phyloP scores from a whole-genome alignment of 2,888 invertebrate species.

The Anorthoa munda region DNA sequence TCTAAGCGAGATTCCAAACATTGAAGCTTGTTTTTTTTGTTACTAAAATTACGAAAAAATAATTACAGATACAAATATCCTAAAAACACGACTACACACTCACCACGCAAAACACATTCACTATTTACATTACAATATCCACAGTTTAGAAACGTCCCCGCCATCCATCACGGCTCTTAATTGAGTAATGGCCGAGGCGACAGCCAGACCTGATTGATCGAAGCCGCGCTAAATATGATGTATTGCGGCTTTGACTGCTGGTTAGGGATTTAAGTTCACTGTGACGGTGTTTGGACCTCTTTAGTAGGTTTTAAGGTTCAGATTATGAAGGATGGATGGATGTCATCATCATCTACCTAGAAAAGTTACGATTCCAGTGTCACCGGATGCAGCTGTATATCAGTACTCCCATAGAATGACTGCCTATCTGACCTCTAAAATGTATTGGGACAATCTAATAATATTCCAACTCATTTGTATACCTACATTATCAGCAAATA shows the following conservation, averaged over 20 bases:
- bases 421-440: too few species aligned
- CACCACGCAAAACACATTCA: constrained; percentile 35
- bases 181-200: constrained; percentile 83
- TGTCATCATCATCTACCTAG: too few species aligned
- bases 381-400: too few species aligned
- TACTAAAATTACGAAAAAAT: too few species aligned
- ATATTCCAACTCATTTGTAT: too few species aligned
- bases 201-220: constrained; percentile 79
- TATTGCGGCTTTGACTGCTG: constrained; percentile 67
- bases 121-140: constrained; percentile 55
- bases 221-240: constrained; percentile 77
- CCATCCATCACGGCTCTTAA: constrained; percentile 74
- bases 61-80: too few species aligned
- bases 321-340: background rate
- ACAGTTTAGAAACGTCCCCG: constrained; percentile 58
- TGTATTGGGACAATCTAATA: too few species aligned
- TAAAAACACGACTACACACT: constrained; percentile 13
- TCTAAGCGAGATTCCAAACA: too few species aligned
- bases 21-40: too few species aligned
- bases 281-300: background rate
- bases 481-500: too few species aligned
- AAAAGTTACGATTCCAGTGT: too few species aligned
- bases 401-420: too few species aligned
- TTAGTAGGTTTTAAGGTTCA: background rate
- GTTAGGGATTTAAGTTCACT: constrained; percentile 52